Percentiles rank a stretch among this genome's conserved stretches.
Conservation (phyloP, 1,140 invertebrate genomes). For the Acromyrmex charruanus region DNA sequence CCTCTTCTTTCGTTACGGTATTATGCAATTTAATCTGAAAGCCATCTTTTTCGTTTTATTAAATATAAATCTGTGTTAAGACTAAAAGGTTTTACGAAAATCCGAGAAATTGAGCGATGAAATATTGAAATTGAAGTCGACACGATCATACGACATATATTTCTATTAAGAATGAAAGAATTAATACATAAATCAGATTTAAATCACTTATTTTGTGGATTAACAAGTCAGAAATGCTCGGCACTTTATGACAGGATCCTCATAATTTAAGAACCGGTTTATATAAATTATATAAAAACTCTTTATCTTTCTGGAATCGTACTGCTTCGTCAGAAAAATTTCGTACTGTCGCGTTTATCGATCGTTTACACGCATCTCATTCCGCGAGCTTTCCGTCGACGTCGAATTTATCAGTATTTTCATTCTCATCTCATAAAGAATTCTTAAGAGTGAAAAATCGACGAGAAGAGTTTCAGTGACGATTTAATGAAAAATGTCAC, state of each 20-base stretch:
- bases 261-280: conserved; percentile 52
- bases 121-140: background rate
- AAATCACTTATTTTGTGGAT: background rate
- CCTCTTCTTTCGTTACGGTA: background rate
- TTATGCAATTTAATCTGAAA: background rate
- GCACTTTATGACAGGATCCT: background rate
- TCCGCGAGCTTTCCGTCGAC: background rate
- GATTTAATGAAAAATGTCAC: background rate
- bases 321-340: background rate
- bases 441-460: background rate
- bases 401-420: background rate
- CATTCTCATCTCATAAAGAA: background rate
- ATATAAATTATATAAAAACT: conserved; percentile 52
- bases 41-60: background rate
- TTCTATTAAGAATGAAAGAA: background rate
- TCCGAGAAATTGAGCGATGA: too few species aligned
- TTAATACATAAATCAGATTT: background rate
- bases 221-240: background rate
- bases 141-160: background rate
- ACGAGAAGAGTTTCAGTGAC: conserved; percentile 6
- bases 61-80: background rate
- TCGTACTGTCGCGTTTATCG: conserved; percentile 1
- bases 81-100: background rate
- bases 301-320: conserved; percentile 22
- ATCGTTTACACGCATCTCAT: background rate